Base-by-base conservation (phyloP, 2,797 vertebrate genomes). In the Channa striata region DNA sequence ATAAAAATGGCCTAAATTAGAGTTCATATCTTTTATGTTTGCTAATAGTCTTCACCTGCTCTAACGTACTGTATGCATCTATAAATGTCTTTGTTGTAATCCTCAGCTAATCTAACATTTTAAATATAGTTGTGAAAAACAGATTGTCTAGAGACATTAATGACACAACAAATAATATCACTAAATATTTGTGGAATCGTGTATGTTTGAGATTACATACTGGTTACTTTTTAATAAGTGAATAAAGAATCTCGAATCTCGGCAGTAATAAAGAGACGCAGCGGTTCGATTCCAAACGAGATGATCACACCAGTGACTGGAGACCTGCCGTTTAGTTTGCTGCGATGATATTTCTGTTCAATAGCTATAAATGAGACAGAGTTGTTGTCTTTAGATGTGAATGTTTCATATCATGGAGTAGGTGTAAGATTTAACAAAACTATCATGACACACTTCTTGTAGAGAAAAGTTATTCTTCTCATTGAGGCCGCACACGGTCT, bases 401-500 rank as follows among this genome's bases (percentile, higher is more conserved):
- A n/a, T n/a, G n/a, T n/a, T n/a, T n/a, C n/a, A n/a, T n/a, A n/a
- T n/a, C n/a, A n/a, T n/a, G n/a, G n/a, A n/a, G n/a, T n/a, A n/a
- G n/a, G n/a, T n/a, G n/a, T n/a, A n/a, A n/a, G n/a, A n/a, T n/a
- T n/a, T n/a, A n/a, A n/a, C n/a, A n/a, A n/a, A 9, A 11, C 36
- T 37, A 54, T 47, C 34, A 25, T 56, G 49, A 50, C 16, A 49
- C 20, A 5, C 7, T 20, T 54, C 64, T 11, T 59, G 21, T 16
- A 61, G 16, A 68, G 11, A 49, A 30, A 50, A 14, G 25, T 9
- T 48, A 40, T 23, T 21, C n/a, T 42, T 39, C 54, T 54, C 23
- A 40, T 6, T 14, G 19, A 25, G 19, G n/a, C 49, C 30, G 6
- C 33, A 23, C 16, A 23, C 16, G 14, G 34, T 34, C 43, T 36